A percentile compares a stretch with the other conserved stretches of the same genome.
Evolutionary conservation across 2,888 invertebrate species (phyloP).

Genomic region (Pyrgus malvae): DNA sequence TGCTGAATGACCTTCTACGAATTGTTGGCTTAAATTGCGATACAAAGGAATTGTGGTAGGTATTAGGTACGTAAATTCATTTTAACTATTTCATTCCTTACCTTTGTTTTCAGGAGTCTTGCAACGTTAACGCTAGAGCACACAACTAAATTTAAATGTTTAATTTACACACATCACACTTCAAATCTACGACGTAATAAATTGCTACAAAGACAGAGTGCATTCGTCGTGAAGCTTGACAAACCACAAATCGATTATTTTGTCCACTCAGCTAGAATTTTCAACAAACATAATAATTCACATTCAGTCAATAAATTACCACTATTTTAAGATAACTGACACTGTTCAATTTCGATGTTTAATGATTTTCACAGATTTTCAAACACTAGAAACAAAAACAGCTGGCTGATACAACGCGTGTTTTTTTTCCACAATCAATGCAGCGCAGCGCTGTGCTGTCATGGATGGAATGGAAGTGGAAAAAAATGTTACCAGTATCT

Average conservation of each 20-base stretch:
- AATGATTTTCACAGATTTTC: slow-evolving; percentile 62
- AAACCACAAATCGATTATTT: slow-evolving; percentile 66
- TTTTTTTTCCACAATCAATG: slow-evolving; percentile 49
- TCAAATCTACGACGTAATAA: slow-evolving; percentile 64
- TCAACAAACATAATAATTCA: slow-evolving; percentile 47
- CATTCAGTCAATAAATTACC: slow-evolving; percentile 60
- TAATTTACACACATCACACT: slow-evolving; percentile 54
- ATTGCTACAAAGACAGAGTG: slow-evolving; percentile 56
- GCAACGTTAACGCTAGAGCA: slow-evolving; percentile 8
- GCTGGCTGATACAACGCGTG: slow-evolving; percentile 66
- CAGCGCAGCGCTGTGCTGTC: slow-evolving; percentile 1
- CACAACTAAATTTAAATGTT: slow-evolving; percentile 29
- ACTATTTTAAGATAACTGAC: slow-evolving; percentile 57
- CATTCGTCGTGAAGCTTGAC: slow-evolving; percentile 63
- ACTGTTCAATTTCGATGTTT: slow-evolving; percentile 77
- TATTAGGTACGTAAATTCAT: neutral
- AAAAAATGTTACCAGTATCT: neutral
- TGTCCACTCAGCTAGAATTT: slow-evolving; percentile 54
- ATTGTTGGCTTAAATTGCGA: slow-evolving; percentile 9
- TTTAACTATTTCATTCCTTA: slow-evolving; percentile 8
- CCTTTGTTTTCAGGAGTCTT: neutral
- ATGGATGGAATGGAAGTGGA: neutral
- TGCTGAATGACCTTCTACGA: slow-evolving; percentile 14
- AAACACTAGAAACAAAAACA: slow-evolving; percentile 70
- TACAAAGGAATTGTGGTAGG: slow-evolving; percentile 23